Evolutionary conservation across 1,140 invertebrate species (phyloP), one percentile per base, ranked within the genome.

Genomic region (Papilio machaon): DNA sequence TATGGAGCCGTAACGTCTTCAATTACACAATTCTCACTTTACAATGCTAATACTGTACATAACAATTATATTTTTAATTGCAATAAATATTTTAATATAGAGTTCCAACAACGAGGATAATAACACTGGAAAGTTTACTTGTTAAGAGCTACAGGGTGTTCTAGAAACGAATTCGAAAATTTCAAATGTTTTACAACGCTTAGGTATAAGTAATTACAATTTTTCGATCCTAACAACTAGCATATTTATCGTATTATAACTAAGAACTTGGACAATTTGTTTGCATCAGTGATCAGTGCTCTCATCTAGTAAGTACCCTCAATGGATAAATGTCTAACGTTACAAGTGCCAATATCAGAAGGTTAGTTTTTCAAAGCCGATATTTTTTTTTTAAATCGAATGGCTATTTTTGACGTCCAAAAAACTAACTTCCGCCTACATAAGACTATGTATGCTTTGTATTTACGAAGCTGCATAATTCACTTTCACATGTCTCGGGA

Each of bases 401-500:
- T 38, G 23, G 64, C 30, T 35, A 70, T 70, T 70, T 30, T 70
- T 3, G 23, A 70, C 13, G 64, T 70, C 11, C 30, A 38, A 70
- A 70, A 70, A 70, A 70, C 11, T 70, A 9, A 70, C 64, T 70
- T 70, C 64, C 64, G 64, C 30, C 64, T 70, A 35, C 64, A 70
- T 70, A 70, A 78, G 30, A 38, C 49, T 30, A 58, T 60, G 35
- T 78, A 43, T n/a, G 52, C 75, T 78, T 78, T 60, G 75, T 77
- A 79, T 81, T 60, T 74, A 70, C 75, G 60, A 30, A 73, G 52
- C 79, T 54, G 77, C 79, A 83, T 85, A 84, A 85, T 84, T 84
- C 81, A 85, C 85, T 88, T 88, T 88, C 87, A 83, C 86, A 82
- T 80, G 58, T 85, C 74, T 81, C 54, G 38, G 54, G 49, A 82